Evolutionary conservation across 1,140 invertebrate species (phyloP).

Genomic region (Triops cancriformis): DNA sequence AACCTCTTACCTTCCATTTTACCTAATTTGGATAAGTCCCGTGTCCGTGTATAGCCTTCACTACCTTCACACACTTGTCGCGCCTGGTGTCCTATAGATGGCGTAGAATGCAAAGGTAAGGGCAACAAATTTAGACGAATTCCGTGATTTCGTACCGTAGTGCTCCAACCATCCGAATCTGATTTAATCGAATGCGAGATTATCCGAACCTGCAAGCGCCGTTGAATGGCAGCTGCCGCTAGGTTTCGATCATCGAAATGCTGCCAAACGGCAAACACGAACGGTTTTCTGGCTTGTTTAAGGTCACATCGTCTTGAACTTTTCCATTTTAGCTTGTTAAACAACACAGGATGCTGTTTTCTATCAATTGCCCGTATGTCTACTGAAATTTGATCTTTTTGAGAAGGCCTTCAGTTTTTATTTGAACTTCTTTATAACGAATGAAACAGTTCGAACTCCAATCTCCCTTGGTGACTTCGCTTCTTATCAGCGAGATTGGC

Average conservation of each 20-base stretch:
- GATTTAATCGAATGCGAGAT: background rate
- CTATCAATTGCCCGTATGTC: slow-evolving; percentile 5
- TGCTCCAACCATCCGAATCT: background rate
- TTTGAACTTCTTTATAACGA: background rate
- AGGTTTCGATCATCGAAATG: no score
- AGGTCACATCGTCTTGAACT: background rate
- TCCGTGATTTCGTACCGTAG: background rate
- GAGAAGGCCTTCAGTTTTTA: background rate
- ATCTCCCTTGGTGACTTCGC: no score
- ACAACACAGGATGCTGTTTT: slow-evolving; percentile 4
- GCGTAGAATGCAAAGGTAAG: background rate
- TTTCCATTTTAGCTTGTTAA: background rate
- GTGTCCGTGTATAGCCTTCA: background rate
- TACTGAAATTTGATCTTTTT: background rate
- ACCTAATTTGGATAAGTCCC: slow-evolving; percentile 1
- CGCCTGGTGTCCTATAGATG: background rate
- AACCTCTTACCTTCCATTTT: background rate
- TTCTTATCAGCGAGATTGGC: no score
- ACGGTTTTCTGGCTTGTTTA: no score
- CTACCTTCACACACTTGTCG: background rate
- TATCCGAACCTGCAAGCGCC: no score
- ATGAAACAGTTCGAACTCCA: no score
- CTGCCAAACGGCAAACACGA: no score
- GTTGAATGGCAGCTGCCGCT: no score
- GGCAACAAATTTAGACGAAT: background rate